These are phyloP conservation scores for Drosophila setifemur DNA, from an alignment of 1,140 invertebrate species.

Conservation along the genomic window DNA sequence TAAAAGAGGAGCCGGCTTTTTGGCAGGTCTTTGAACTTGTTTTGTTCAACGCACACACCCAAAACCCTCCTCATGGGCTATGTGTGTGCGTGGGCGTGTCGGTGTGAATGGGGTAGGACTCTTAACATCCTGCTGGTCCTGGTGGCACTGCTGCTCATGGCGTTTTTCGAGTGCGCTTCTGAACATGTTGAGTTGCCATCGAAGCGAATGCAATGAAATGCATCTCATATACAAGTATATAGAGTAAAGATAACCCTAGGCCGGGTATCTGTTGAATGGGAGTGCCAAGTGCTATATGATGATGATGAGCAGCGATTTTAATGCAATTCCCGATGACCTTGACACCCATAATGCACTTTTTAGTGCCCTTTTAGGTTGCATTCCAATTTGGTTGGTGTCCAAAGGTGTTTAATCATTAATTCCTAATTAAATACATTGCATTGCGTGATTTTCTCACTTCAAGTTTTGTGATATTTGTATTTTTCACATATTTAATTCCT, in stretches of 20 bases:
- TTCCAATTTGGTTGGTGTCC: not conserved
- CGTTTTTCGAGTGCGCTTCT: conserved; percentile 50
- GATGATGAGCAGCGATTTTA: conserved; percentile 40
- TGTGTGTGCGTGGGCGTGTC: conserved; percentile 7
- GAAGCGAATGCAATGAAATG: conserved; percentile 55
- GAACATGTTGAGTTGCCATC: conserved; percentile 50
- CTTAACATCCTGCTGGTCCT: conserved; percentile 24
- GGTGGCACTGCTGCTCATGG: conserved; percentile 24
- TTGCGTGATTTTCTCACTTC: no score
- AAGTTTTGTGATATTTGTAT: no score
- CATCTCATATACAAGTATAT: conserved; percentile 25
- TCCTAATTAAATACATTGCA: no score
- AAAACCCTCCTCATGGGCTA: not conserved
- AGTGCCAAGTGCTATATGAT: conserved; percentile 44
- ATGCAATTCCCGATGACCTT: conserved; percentile 38
- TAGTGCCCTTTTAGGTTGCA: no score
- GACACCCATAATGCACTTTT: no score
- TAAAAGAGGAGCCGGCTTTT: conserved; percentile 45
- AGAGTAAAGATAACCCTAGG: not conserved
- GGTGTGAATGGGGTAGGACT: conserved; percentile 37
- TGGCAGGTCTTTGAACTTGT: conserved; percentile 65
- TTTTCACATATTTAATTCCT: no score
- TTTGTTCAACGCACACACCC: conserved; percentile 5
- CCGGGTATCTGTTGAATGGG: conserved; percentile 35
- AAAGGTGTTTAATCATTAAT: no score